Evolutionary conservation across 2,797 vertebrate genomes (phyloP), one percentile per base, ranked within the genome.

Genomic region (Percopsis omiscomaycus): DNA sequence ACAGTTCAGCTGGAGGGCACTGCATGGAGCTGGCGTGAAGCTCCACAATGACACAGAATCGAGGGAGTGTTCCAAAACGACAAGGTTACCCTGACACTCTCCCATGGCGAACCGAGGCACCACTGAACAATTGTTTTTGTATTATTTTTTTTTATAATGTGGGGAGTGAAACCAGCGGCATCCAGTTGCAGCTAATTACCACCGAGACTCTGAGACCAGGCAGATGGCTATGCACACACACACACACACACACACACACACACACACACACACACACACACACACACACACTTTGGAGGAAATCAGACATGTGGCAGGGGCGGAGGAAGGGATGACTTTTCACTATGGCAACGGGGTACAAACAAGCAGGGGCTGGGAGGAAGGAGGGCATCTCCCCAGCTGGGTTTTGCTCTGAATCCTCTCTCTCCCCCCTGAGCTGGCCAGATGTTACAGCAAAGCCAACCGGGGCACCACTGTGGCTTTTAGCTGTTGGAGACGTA

Each of bases 171-270:
- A 15, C 27, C 53, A 52, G 32, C 42, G 5, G 64, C 59, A 67
- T 71, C 64, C 46, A 16, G 59, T 77, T 77, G 75, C 29, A 69
- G 69, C 63, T 77, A 78, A 88, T 86, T 75, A 78, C 62, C 32
- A 14, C 47, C 28, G 63, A 69, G 57, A 73, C 42, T 65, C 13
- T 59, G 65, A 68, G 67, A 74, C 50, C 32, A 3, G 14, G 53
- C 84, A 89, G 81, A 85, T 84, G 84, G 83, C 56, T 63, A 58
- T 55, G 68, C 49, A 73, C 64, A 74, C 70, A 66, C 16, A 47
- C 32, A 29, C 37, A 32, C 28, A 22, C 11, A 47, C 60, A 46
- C 47, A 27, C 37, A 49, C 45, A 4, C 4, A 59, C 22, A 48
- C 22, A n/a, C 57, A 13, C 45, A 29, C 57, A 14, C 22, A 30